A percentile compares a stretch with the other conserved stretches of the same genome.
phyloP scores from a whole-genome alignment of 2,888 invertebrate genomes.

The Mesorhabditis belari region DNA sequence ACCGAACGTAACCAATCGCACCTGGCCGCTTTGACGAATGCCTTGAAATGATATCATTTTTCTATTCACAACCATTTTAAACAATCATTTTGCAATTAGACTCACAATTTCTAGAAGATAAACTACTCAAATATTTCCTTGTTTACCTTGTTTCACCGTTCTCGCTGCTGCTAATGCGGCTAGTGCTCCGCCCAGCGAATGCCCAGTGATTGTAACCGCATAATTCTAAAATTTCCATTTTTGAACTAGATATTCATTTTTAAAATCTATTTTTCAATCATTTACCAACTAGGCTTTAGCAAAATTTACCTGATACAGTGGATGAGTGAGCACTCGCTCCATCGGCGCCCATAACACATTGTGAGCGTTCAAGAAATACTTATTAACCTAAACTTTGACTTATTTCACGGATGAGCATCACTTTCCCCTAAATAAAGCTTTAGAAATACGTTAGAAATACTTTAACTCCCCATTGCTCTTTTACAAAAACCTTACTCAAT shows the following conservation, averaged over 20 bases:
- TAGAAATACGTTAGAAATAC: not conserved
- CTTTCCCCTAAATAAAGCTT: not conserved
- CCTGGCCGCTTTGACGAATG: slow-evolving; percentile 13
- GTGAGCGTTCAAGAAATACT: slow-evolving; percentile 45
- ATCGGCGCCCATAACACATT: slow-evolving; percentile 42
- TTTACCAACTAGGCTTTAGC: not conserved
- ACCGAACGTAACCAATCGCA: slow-evolving; percentile 43
- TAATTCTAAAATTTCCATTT: slow-evolving; percentile 27
- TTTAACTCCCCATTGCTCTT: not conserved
- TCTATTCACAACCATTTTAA: not conserved
- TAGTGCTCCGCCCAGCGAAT: slow-evolving; percentile 48
- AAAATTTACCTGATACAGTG: slow-evolving; percentile 23
- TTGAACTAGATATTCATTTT: not conserved
- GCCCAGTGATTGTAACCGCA: slow-evolving; percentile 43
- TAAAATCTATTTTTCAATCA: not conserved
- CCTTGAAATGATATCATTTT: slow-evolving; percentile 9
- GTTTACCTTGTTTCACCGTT: slow-evolving; percentile 35
- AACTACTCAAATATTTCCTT: not conserved
- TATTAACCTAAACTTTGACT: slow-evolving; percentile 27
- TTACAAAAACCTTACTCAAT: not conserved
- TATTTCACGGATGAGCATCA: slow-evolving; percentile 12
- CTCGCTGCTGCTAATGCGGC: slow-evolving; percentile 44
- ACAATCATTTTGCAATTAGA: not conserved
- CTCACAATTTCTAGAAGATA: not conserved
- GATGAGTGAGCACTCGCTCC: slow-evolving; percentile 27